These are phyloP conservation scores for Loripinus fragilis DNA, from an alignment of 2,888 invertebrate genomes.

Conservation along the genomic window DNA sequence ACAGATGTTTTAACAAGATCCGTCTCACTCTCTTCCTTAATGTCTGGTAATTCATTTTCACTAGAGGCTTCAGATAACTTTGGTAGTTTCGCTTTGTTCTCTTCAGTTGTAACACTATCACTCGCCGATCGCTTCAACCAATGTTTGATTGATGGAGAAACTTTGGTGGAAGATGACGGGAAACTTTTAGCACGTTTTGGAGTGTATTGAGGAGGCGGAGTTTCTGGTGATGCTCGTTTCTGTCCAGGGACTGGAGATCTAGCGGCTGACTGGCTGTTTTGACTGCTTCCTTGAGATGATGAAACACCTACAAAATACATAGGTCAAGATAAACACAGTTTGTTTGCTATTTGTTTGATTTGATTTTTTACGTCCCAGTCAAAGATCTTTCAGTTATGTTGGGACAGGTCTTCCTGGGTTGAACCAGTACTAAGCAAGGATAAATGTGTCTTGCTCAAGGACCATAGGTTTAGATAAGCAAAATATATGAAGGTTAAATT, in stretches of 20 bases:
- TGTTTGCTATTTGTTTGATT: no score
- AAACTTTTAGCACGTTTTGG: constrained; percentile 49
- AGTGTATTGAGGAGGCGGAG: constrained; percentile 31
- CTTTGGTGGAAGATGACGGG: constrained; percentile 16
- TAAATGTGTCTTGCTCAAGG: no score
- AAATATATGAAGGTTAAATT: no score
- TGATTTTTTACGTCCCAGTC: no score
- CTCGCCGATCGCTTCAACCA: constrained; percentile 63
- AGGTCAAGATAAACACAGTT: no score
- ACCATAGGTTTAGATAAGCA: no score
- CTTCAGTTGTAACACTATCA: constrained; percentile 23
- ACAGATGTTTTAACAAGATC: no score
- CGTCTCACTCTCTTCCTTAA: no score
- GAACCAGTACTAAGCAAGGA: no score
- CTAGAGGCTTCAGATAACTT: neutral
- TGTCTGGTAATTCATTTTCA: neutral
- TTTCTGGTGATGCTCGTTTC: constrained; percentile 42
- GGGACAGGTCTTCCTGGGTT: no score
- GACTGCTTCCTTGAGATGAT: constrained; percentile 1
- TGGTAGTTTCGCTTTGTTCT: neutral
- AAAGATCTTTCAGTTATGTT: no score
- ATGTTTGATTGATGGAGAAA: constrained; percentile 67
- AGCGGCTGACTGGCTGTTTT: neutral
- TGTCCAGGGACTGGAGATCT: neutral
- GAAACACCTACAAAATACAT: neutral